Base-by-base conservation (phyloP, 2,888 invertebrate genomes). In the Tetranychus truncatus region DNA sequence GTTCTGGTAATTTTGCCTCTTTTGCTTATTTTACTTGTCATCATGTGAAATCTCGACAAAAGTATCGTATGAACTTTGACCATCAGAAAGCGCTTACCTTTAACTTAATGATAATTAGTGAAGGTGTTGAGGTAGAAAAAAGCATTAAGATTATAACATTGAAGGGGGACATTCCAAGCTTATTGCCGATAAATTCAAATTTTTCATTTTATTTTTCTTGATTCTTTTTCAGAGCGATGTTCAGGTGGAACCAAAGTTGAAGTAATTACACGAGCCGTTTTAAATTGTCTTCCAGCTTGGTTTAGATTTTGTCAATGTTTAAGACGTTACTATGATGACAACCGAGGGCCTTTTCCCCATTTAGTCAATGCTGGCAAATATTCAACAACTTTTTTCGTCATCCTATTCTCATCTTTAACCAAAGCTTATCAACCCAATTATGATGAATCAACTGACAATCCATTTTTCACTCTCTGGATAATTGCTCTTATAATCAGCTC, bases 361-460 rank as follows among this genome's bases (percentile, higher is more conserved):
- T 86, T 99, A 75, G 92, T 91, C 2, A 99, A 99, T 84, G 99
- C 99, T 2, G 94, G 92, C 75, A 99, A 99, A 85, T 99, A 99
- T 83, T 91, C 95, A 0, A 95, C 96, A 0, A 93, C 96, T 0
- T 97, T 97, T 85, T 88, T 96, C 78, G 95, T 95, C 6, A 91
- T 96, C 11, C 86, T 92, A 55, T 92, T 95, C 81, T 86, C 89
- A 5, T 89, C 91, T 0, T 83, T 93, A 4, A 86, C 88, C 80
- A 85, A 77, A 71, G 24, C 65, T 6, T 44, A 66, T 45, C 44
- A 21, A 18, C 45, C 44, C 18, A 18, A 34, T 73, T 88, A 89
- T 82, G 79, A 83, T 0, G 86, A 85, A 79, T 84, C 86, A 0
- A 88, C 87, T 82, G 88, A 89, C 79, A 92, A 91, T 83, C 91